Evolutionary conservation across 2,113 vertebrate genomes (phyloP).

Genomic region (Nibea coibor): DNA sequence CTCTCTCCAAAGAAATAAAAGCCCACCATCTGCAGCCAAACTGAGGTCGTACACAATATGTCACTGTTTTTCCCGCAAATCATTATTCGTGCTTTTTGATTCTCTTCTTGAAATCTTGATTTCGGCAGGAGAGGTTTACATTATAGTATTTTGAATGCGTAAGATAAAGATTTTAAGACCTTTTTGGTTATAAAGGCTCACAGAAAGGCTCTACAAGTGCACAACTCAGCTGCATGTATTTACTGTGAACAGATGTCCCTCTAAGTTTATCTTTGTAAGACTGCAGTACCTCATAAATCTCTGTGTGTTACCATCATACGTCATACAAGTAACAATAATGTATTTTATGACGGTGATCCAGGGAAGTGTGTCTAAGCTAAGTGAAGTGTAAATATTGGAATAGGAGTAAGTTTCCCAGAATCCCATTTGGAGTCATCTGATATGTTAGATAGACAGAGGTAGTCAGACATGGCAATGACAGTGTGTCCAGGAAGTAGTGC

Average conservation of each 20-base stretch:
- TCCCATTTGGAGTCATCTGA: neutral
- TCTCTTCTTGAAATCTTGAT: slow-evolving; percentile 37
- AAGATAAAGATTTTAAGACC: slow-evolving; percentile 41
- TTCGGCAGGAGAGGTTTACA: slow-evolving; percentile 34
- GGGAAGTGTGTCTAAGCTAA: neutral
- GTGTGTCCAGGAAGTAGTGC: too few species aligned
- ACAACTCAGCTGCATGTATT: slow-evolving; percentile 11
- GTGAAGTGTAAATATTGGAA: slow-evolving; percentile 10
- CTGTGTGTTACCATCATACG: neutral
- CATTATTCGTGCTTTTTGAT: slow-evolving; percentile 44
- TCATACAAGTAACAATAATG: slow-evolving; percentile 14
- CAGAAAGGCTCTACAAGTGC: neutral
- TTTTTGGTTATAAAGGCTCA: slow-evolving; percentile 17
- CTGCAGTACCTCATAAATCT: neutral
- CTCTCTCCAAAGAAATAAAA: slow-evolving; percentile 1
- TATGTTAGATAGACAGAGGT: neutral
- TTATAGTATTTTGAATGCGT: slow-evolving; percentile 37
- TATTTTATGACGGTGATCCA: neutral
- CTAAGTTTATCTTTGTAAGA: slow-evolving; percentile 2
- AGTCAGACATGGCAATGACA: too few species aligned
- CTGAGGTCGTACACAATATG: slow-evolving; percentile 43
- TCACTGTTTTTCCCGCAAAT: slow-evolving; percentile 35
- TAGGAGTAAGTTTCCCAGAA: slow-evolving; percentile 31
- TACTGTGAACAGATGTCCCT: slow-evolving; percentile 16
- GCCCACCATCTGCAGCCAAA: slow-evolving; percentile 9